Evolutionary conservation across 2,113 vertebrate species (phyloP).

Genomic region (Vireo altiloquus): DNA sequence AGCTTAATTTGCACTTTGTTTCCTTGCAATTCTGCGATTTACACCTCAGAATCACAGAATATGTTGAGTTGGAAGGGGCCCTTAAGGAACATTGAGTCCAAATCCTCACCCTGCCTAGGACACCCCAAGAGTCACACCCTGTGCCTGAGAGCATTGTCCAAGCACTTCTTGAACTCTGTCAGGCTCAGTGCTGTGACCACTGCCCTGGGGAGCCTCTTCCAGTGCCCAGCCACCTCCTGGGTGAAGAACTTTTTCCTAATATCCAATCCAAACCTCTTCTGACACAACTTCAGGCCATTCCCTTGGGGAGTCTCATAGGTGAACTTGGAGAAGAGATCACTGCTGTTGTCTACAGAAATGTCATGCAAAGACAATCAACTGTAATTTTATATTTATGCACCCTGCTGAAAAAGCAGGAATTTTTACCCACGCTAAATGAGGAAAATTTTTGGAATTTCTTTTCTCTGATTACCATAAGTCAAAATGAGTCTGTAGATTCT

Average conservation of each 20-base stretch:
- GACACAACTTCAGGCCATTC: not conserved
- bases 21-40: not conserved
- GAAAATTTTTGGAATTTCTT: not conserved
- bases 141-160: not conserved
- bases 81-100: not conserved
- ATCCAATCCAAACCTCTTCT: not conserved
- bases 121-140: fast-evolving
- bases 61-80: not conserved
- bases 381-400: not conserved
- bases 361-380: not conserved
- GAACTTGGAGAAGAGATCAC: not conserved
- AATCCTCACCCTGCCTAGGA: not conserved
- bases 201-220: not conserved
- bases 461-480: not conserved
- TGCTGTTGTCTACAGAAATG: not conserved
- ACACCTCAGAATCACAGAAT: not conserved
- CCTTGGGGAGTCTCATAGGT: not conserved
- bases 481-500: not conserved
- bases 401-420: not conserved
- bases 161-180: fast-evolving
- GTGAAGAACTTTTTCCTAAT: not conserved
- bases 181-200: not conserved
- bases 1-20: not conserved
- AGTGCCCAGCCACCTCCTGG: not conserved
- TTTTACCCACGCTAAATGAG: not conserved